Evolutionary conservation across 2,113 vertebrate species (phyloP).

Genomic region (Syngnathus scovelli): DNA sequence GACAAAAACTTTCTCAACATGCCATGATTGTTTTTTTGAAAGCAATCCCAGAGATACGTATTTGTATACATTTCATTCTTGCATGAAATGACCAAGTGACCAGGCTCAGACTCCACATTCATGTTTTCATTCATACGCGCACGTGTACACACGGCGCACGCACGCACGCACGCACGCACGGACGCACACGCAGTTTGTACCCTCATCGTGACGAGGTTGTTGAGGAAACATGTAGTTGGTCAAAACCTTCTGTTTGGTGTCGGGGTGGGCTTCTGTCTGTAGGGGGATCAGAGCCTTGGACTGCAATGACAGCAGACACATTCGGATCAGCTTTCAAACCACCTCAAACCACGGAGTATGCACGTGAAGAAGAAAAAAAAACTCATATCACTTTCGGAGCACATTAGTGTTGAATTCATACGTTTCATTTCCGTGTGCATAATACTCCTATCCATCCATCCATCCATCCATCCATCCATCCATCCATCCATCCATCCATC

Average conservation of each 20-base stretch:
- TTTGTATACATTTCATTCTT: neutral
- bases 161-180: neutral
- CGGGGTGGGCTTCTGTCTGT: constrained; percentile 95
- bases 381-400: neutral
- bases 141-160: neutral
- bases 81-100: neutral
- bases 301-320: constrained; percentile 62
- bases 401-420: neutral
- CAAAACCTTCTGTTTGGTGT: constrained; percentile 96
- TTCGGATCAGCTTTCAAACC: constrained; percentile 13
- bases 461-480: no score
- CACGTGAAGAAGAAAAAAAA: neutral
- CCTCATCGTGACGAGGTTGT: constrained; percentile 93
- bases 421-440: neutral
- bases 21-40: neutral
- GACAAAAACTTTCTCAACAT: no score
- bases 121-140: neutral
- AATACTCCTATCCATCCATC: neutral
- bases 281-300: constrained; percentile 98
- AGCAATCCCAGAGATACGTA: neutral
- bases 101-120: neutral
- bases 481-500: no score
- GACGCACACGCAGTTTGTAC: constrained; percentile 57
- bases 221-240: constrained; percentile 99
- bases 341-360: neutral